Percentiles rank a stretch among this genome's conserved stretches.
phyloP scores from a whole-genome alignment of 2,797 vertebrate species.

The Discoglossus pictus region DNA sequence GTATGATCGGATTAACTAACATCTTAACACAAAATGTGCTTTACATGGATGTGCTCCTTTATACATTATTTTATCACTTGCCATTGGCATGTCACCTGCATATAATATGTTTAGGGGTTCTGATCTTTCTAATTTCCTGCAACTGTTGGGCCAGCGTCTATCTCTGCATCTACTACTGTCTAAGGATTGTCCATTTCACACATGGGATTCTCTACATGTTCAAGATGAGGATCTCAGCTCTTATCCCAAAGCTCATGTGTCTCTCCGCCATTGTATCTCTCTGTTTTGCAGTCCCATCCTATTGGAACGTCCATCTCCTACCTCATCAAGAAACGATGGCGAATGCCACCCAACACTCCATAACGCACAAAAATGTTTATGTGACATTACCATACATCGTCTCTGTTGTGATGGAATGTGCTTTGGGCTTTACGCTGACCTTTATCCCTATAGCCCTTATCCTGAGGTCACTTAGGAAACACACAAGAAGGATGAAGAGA shows the following conservation, averaged over 20 bases:
- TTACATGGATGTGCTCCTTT: neutral
- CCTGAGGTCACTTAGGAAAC: slow-evolving; percentile 22
- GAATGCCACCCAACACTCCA: neutral
- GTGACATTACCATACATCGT: neutral
- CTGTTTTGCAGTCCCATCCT: neutral
- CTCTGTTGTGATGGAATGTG: neutral
- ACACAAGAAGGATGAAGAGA: slow-evolving; percentile 10
- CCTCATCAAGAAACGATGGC: too few species aligned
- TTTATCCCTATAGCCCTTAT: slow-evolving; percentile 13
- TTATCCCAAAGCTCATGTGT: slow-evolving; percentile 1
- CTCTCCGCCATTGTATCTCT: neutral
- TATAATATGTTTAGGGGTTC: neutral
- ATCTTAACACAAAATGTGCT: neutral
- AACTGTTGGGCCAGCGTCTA: slow-evolving; percentile 7
- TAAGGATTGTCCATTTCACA: slow-evolving; percentile 12
- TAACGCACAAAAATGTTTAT: too few species aligned
- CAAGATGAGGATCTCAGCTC: slow-evolving; percentile 13
- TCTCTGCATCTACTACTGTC: slow-evolving; percentile 10
- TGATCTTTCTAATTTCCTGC: neutral
- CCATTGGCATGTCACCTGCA: neutral
- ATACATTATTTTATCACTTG: neutral
- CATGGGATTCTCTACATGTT: slow-evolving; percentile 1
- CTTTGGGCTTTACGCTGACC: neutral
- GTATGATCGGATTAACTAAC: slow-evolving; percentile 9
- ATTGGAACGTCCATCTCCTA: neutral